Conservation (phyloP, 2,888 invertebrate genomes). For the Aspidiotus destructor region DNA sequence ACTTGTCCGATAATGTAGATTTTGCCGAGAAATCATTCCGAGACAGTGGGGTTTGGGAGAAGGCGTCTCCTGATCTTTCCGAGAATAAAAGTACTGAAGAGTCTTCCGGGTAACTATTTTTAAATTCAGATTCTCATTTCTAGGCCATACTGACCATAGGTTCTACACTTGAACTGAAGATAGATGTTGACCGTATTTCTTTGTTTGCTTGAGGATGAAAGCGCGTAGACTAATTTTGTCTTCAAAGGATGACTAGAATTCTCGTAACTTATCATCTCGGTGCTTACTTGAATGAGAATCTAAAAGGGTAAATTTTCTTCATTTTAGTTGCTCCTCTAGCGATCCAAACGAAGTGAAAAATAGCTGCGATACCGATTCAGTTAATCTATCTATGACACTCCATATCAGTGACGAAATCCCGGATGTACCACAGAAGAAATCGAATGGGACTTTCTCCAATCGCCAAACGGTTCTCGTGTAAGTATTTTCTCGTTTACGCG, state of each 20-base stretch:
- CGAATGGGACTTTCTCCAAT: background rate
- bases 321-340: background rate
- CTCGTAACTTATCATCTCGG: too few species aligned
- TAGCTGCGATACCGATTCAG: background rate
- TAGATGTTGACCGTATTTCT: too few species aligned
- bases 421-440: background rate
- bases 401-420: background rate
- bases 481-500: background rate
- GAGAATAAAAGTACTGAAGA: slow-evolving; percentile 20
- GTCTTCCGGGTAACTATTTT: slow-evolving; percentile 8
- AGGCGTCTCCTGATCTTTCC: slow-evolving; percentile 17
- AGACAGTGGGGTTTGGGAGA: slow-evolving; percentile 28
- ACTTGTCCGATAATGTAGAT: background rate
- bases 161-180: too few species aligned
- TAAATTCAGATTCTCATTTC: background rate
- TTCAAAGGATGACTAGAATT: too few species aligned
- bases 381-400: background rate
- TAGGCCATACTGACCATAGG: too few species aligned
- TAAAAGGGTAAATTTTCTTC: background rate
- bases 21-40: slow-evolving; percentile 11
- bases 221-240: too few species aligned
- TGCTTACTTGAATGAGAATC: too few species aligned
- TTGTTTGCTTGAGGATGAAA: too few species aligned
- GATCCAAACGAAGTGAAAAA: slow-evolving; percentile 19
- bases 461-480: background rate